Base-by-base conservation (phyloP, 2,888 invertebrate genomes). In the Leucoma salicis region DNA sequence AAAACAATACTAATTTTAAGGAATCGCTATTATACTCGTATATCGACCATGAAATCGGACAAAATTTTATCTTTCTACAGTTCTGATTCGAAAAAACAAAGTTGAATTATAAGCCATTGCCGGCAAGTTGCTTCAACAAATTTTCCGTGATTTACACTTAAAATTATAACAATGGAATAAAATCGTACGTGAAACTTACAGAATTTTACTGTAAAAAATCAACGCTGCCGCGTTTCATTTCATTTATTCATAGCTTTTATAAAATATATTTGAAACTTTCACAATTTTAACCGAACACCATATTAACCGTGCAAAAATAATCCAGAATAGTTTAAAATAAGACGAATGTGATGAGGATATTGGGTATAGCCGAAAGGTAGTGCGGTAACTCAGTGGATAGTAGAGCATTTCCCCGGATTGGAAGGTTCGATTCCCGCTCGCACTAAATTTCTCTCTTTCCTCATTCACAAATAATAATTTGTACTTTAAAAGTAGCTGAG, bases 251-350 rank as follows among this genome's bases (percentile, higher is more conserved):
- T 50, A 48, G 39, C 33, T 46, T 40, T 24, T 13, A 28, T 39
- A 12, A 37, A 27, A 50, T 39, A 32, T 33, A 29, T 52, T 31
- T 39, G 34, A 54, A 42, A 21, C 29, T 14, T 3, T 13, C 25
- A 16, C 31, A 21, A 25, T 13, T 34, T 14, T 37, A 48, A 50
- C 15, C 28, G 8, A 3, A 13, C 16, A 11, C 7, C 16, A 13
- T 39, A 7, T 33, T 31, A 35, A 50, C 25, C 14, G 1, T 10
- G 34, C 5, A 34, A 41, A 35, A 40, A 44, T 21, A 53, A 44
- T n/a, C 24, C 31, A 42, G 8, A 13, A 8, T 25, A 39, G n/a
- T n/a, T n/a, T n/a, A n/a, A n/a, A n/a, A n/a, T n/a, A n/a, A n/a
- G n/a, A n/a, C n/a, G n/a, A n/a, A n/a, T n/a, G n/a, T n/a, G n/a